A percentile compares a stretch with the other conserved stretches of the same genome.
Conservation (phyloP, 2,113 vertebrate genomes). For the Heptranchias perlo region DNA sequence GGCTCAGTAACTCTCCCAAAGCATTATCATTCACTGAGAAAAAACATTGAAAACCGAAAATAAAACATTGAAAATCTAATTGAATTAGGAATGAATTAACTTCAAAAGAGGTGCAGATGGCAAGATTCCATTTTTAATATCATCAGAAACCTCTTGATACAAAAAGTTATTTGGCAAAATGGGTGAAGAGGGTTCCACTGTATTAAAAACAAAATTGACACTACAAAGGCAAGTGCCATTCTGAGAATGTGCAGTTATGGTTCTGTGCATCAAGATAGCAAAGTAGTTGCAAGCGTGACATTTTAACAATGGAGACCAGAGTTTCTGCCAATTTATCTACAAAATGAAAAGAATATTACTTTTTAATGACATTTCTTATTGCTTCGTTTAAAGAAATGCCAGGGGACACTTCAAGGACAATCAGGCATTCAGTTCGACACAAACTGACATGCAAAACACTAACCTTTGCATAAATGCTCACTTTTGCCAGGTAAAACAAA, state of each 20-base stretch:
- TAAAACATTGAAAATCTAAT: background rate
- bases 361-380: constrained; percentile 56
- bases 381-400: constrained; percentile 56
- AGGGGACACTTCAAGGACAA: constrained; percentile 51
- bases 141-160: background rate
- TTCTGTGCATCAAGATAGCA: constrained; percentile 56
- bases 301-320: constrained; percentile 48
- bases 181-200: background rate
- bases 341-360: constrained; percentile 55
- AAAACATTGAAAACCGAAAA: background rate
- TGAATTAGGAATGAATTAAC: background rate
- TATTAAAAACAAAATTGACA: constrained; percentile 2
- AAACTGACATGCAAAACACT: constrained; percentile 41
- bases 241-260: constrained; percentile 42
- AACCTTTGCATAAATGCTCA: constrained; percentile 9
- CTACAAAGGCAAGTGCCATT: constrained; percentile 3
- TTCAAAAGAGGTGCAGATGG: background rate
- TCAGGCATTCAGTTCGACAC: constrained; percentile 53
- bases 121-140: background rate
- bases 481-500: background rate
- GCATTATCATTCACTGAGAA: background rate
- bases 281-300: constrained; percentile 48
- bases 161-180: background rate
- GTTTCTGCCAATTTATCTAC: constrained; percentile 59
- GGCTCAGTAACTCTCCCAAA: background rate